Evolutionary conservation across 2,113 vertebrate species (phyloP).

Genomic region (Scartelaos histophorus): DNA sequence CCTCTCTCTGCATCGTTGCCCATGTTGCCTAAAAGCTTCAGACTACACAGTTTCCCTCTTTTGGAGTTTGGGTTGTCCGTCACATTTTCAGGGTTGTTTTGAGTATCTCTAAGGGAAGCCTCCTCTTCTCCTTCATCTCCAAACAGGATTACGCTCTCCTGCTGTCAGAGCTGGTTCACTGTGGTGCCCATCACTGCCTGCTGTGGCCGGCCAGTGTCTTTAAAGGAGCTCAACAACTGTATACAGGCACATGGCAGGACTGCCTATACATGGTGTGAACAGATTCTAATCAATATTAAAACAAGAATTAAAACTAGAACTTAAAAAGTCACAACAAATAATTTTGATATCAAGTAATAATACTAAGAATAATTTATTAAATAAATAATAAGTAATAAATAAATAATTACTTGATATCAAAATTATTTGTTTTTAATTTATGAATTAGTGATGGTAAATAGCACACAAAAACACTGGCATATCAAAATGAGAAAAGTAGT

Average conservation of each 20-base stretch:
- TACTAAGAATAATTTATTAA: too few species aligned
- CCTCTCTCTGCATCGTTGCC: conserved; percentile 43
- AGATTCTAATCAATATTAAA: background rate
- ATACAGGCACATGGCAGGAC: background rate
- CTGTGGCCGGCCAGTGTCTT: conserved; percentile 26
- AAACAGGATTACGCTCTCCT: conserved; percentile 61
- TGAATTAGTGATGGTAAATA: too few species aligned
- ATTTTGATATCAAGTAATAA: too few species aligned
- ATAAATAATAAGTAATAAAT: too few species aligned
- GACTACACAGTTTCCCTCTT: conserved; percentile 43
- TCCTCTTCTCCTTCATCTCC: conserved; percentile 29
- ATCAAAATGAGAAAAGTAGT: too few species aligned
- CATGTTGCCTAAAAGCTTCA: conserved; percentile 45
- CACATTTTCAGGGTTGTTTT: conserved; percentile 33
- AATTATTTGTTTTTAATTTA: too few species aligned
- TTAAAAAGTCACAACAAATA: too few species aligned
- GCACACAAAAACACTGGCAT: too few species aligned
- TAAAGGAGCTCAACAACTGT: conserved; percentile 29
- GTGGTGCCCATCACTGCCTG: conserved; percentile 57
- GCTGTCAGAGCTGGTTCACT: conserved; percentile 54
- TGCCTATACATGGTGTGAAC: background rate
- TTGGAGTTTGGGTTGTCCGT: conserved; percentile 34
- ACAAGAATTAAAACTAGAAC: too few species aligned
- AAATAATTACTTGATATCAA: too few species aligned
- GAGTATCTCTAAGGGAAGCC: conserved; percentile 45